Conservation (phyloP, 2,888 invertebrate species). For the Tupiocoris notatus region DNA sequence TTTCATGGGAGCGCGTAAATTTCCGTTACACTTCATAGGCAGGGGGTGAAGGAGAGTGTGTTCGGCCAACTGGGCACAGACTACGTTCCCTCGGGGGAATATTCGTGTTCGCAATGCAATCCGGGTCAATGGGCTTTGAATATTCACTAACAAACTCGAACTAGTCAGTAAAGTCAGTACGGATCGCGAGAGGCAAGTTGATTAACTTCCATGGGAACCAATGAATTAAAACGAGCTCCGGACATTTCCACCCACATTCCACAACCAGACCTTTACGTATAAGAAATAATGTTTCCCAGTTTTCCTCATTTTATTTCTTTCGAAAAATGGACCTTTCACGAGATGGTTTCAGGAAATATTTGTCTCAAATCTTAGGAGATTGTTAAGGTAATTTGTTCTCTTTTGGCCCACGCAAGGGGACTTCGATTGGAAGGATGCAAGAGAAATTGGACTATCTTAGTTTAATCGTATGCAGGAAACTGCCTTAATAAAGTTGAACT, state of each 20-base stretch:
- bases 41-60: neutral
- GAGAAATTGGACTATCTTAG: no score
- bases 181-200: slow-evolving; percentile 23
- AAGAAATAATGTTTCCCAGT: no score
- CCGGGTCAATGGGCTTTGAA: slow-evolving; percentile 33
- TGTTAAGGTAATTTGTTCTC: no score
- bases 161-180: slow-evolving; percentile 9
- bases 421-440: no score
- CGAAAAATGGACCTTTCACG: no score
- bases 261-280: no score
- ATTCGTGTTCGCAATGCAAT: slow-evolving; percentile 24
- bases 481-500: no score
- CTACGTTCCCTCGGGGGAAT: neutral
- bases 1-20: slow-evolving; percentile 26
- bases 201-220: slow-evolving; percentile 31
- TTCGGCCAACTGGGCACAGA: neutral
- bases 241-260: neutral
- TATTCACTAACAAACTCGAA: slow-evolving; percentile 40
- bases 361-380: no score
- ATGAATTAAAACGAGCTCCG: slow-evolving; percentile 28
- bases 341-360: no score
- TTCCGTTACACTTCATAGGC: slow-evolving; percentile 24
- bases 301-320: no score
- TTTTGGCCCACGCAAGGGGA: no score
- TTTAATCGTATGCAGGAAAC: no score